phyloP scores from a whole-genome alignment of 35 echinoderm and acorn worm species.

The Hemicentrotus pulcherrimus region DNA sequence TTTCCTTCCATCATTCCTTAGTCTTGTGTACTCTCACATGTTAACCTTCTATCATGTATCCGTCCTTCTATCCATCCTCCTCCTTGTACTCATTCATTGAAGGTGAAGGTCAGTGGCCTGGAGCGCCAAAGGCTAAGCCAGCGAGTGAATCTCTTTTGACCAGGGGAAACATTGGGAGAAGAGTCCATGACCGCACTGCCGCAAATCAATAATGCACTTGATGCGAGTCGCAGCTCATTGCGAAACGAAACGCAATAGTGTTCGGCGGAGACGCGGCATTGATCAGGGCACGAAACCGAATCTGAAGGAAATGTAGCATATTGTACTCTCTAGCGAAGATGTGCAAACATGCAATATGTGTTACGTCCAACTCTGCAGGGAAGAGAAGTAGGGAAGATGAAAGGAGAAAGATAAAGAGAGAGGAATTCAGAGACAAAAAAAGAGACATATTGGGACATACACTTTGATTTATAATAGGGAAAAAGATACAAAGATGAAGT shows the following conservation, averaged over 20 bases:
- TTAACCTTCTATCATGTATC: background rate
- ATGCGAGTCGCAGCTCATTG: constrained; percentile 48
- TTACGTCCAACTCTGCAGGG: background rate
- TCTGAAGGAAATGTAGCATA: constrained; percentile 53
- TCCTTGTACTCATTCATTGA: background rate
- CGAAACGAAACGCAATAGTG: constrained; percentile 54
- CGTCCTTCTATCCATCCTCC: background rate
- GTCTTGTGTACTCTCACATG: background rate
- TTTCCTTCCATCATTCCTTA: background rate
- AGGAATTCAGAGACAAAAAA: background rate
- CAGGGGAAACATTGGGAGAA: background rate
- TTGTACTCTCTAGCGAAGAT: constrained; percentile 24
- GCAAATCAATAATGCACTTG: constrained; percentile 44
- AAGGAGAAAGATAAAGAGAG: background rate
- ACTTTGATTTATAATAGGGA: background rate
- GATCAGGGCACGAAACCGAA: constrained; percentile 45
- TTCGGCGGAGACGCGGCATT: constrained; percentile 48
- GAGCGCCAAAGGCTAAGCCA: constrained; percentile 21
- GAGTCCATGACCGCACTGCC: constrained; percentile 47
- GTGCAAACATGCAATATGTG: constrained; percentile 45
- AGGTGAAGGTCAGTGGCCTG: constrained; percentile 42
- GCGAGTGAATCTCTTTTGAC: constrained; percentile 12
- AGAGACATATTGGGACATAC: background rate
- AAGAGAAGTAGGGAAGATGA: background rate
- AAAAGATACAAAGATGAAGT: background rate